Evolutionary conservation across 2,888 invertebrate genomes (phyloP), one percentile per base, ranked within the genome.

Genomic region (Ypsolopha sequella): DNA sequence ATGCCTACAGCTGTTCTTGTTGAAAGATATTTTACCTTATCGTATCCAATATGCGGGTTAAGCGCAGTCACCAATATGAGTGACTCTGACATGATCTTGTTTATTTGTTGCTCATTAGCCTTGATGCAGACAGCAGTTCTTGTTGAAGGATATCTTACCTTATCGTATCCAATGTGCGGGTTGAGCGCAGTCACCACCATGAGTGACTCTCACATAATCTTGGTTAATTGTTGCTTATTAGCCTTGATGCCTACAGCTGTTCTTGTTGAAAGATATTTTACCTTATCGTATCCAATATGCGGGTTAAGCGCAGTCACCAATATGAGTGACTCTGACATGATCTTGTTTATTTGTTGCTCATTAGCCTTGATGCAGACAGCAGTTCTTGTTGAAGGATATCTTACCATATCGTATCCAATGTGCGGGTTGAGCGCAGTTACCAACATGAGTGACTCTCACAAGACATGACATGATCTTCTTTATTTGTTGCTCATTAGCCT

Each of bases 101-200:
- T 80, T 62, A 97, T 95, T 56, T 90, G 87, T 2, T 91, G 92
- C 46, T 71, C 78, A 66, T 93, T 93, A 0, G 93, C 89, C 56
- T 87, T 70, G 58, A 94, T 93, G 44, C 93, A 92, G 53, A 76
- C 77, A 0, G 95, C 95, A 95, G 70, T 95, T 92, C 51, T 90
- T 89, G 0, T 92, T 90, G 68, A 96, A 95, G 0, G 93, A 91
- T 43, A 38, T 33, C 58, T 63, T 62, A 90, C 94, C 89, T 95
- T 98, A 75, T 99, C 99, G 70, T 99, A 99, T 52, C 98, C 98
- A 68, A 99, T 98, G 75, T 98, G 96, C 0, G 97, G 96, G 86
- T 99, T 99, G 56, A 99, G 90, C 0, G 98, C 98, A 0, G 99
- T 99, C 55, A 99, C 99, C 69, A 99, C 85, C 99, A 99, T 99